phyloP scores from a whole-genome alignment of 2,888 invertebrate species.

The Timema cristinae region DNA sequence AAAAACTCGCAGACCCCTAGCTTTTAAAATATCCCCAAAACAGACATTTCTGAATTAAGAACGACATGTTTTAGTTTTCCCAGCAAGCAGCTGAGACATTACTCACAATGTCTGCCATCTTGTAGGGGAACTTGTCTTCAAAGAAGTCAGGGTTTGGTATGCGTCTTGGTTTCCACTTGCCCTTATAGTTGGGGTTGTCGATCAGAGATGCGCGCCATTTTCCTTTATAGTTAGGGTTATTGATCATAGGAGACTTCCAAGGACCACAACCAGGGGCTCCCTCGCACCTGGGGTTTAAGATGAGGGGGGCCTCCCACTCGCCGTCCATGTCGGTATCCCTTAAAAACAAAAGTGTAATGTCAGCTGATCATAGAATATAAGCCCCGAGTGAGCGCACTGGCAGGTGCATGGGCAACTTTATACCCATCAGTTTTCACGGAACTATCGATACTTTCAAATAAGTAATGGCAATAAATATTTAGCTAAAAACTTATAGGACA shows the following conservation, averaged over 20 bases:
- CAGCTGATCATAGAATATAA: not conserved
- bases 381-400: too few relatives aligned
- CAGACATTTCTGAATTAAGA: too few relatives aligned
- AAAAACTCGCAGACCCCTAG: too few relatives aligned
- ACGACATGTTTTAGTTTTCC: too few relatives aligned
- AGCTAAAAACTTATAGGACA: too few relatives aligned
- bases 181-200: conserved; percentile 89
- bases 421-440: too few relatives aligned
- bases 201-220: conserved; percentile 88
- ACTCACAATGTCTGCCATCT: conserved; percentile 87
- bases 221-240: conserved; percentile 91
- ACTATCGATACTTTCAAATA: too few relatives aligned
- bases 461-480: too few relatives aligned
- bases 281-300: conserved; percentile 84
- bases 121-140: conserved; percentile 85
- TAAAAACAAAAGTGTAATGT: conserved; percentile 18
- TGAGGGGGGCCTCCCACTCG: conserved; percentile 92
- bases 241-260: conserved; percentile 79
- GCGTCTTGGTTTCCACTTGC: conserved; percentile 87
- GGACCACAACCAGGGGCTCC: conserved; percentile 83
- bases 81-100: conserved; percentile 13
- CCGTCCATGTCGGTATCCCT: conserved; percentile 98
- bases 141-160: conserved; percentile 92
- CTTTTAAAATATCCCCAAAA: too few relatives aligned
- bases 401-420: too few relatives aligned